These are phyloP conservation scores for Drosophila buzzatii DNA, from an alignment of 2,888 invertebrate genomes.

Conservation along the genomic window DNA sequence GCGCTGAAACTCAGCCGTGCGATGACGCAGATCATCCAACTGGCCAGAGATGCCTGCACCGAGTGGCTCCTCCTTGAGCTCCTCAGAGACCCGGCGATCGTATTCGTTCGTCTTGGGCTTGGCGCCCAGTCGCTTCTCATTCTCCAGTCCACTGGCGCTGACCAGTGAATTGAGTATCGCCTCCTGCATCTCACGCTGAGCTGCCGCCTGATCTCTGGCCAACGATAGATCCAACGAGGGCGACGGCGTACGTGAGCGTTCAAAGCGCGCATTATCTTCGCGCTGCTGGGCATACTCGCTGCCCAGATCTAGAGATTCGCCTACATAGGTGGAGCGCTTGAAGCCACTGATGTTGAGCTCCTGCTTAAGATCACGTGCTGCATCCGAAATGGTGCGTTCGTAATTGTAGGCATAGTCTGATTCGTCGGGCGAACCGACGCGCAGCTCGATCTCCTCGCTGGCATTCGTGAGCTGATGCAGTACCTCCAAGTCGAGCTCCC, in stretches of 20 bases:
- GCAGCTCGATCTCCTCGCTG: constrained; percentile 76
- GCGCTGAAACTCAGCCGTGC: constrained; percentile 79
- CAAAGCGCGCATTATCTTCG: constrained; percentile 70
- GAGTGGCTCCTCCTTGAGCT: constrained; percentile 54
- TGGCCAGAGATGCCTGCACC: constrained; percentile 45
- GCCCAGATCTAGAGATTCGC: constrained; percentile 82
- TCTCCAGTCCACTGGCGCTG: constrained; percentile 34
- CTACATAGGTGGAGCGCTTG: constrained; percentile 84
- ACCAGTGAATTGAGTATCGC: constrained; percentile 80
- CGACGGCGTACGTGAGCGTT: constrained; percentile 81
- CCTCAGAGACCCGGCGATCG: constrained; percentile 59
- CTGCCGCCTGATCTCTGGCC: constrained; percentile 58
- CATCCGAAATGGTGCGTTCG: constrained; percentile 80
- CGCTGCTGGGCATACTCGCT: constrained; percentile 72
- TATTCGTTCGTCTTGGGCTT: constrained; percentile 73
- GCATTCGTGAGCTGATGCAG: constrained; percentile 71
- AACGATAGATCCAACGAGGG: constrained; percentile 54
- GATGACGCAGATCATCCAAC: constrained; percentile 78
- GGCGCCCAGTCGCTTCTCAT: constrained; percentile 67
- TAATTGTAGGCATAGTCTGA: constrained; percentile 55
- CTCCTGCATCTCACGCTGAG: constrained; percentile 78
- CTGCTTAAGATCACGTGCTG: constrained; percentile 78
- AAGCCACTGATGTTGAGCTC: constrained; percentile 76
- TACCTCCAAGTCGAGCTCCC: constrained; percentile 76
- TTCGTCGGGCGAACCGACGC: constrained; percentile 26